Evolutionary conservation across 64 coral and sea anemone species (phyloP).

Genomic region (Montipora capricornis): DNA sequence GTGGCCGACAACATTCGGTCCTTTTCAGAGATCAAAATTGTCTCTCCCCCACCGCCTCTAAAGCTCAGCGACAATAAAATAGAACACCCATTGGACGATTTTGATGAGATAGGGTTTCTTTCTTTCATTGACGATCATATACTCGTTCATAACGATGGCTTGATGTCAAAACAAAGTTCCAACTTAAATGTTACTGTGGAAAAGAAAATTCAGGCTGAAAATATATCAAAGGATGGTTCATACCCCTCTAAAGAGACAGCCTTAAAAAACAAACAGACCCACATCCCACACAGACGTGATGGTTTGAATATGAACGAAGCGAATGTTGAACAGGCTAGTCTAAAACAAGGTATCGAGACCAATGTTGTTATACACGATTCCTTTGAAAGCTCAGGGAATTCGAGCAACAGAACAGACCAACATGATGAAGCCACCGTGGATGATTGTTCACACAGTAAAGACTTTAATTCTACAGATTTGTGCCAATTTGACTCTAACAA

Average conservation of each 20-base stretch:
- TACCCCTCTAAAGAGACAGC: neutral
- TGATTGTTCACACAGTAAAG: neutral
- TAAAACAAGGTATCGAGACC: too few species aligned
- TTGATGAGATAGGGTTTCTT: neutral
- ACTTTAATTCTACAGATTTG: neutral
- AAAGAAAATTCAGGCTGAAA: conserved; percentile 10
- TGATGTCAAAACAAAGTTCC: neutral
- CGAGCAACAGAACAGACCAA: too few species aligned
- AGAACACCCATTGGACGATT: neutral
- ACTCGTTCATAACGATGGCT: neutral
- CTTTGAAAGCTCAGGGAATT: neutral
- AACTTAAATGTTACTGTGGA: neutral
- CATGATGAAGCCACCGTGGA: neutral
- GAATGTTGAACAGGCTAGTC: too few species aligned
- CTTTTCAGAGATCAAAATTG: conserved; percentile 55
- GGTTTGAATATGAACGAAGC: too few species aligned
- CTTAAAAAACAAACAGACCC: neutral
- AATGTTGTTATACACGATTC: too few species aligned
- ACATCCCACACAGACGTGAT: too few species aligned
- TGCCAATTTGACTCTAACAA: neutral
- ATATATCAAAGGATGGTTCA: neutral
- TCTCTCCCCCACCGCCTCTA: conserved; percentile 64
- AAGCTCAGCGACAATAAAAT: neutral
- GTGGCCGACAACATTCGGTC: neutral
- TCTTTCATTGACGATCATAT: conserved; percentile 24